phyloP scores from a whole-genome alignment of 2,113 vertebrate genomes.

The Polypterus senegalus region DNA sequence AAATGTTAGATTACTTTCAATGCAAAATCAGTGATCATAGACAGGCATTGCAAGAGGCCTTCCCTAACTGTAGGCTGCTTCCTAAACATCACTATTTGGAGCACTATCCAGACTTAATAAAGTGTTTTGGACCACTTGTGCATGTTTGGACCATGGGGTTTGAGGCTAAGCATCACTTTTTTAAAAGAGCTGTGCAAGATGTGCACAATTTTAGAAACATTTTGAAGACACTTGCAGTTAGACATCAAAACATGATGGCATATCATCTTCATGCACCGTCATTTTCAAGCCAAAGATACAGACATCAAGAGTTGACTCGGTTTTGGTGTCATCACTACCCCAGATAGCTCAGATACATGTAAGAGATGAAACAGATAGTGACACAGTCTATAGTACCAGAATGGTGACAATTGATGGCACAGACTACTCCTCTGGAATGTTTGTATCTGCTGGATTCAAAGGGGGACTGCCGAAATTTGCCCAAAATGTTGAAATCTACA shows the following conservation, averaged over 20 bases:
- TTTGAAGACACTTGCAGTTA: neutral
- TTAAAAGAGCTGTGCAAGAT: neutral
- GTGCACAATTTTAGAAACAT: neutral
- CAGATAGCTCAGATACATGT: neutral
- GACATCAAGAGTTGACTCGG: neutral
- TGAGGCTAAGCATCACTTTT: neutral
- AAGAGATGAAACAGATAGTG: neutral
- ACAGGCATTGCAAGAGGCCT: neutral
- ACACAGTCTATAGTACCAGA: neutral
- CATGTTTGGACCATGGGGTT: neutral
- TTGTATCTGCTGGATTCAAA: neutral
- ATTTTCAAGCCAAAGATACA: neutral
- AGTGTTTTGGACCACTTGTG: neutral
- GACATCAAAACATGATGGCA: neutral
- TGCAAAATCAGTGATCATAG: conserved; percentile 10
- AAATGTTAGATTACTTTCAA: conserved; percentile 1
- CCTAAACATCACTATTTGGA: neutral
- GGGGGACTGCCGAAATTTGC: neutral
- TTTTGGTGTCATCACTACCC: neutral
- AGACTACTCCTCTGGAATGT: neutral
- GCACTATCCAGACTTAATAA: neutral
- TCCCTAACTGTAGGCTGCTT: neutral
- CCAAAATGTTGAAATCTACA: neutral
- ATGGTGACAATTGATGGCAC: conserved; percentile 15
- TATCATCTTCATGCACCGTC: neutral